A percentile compares a stretch with the other conserved stretches of the same genome.
phyloP scores from a whole-genome alignment of 1,140 invertebrate genomes.

The Limonius californicus region DNA sequence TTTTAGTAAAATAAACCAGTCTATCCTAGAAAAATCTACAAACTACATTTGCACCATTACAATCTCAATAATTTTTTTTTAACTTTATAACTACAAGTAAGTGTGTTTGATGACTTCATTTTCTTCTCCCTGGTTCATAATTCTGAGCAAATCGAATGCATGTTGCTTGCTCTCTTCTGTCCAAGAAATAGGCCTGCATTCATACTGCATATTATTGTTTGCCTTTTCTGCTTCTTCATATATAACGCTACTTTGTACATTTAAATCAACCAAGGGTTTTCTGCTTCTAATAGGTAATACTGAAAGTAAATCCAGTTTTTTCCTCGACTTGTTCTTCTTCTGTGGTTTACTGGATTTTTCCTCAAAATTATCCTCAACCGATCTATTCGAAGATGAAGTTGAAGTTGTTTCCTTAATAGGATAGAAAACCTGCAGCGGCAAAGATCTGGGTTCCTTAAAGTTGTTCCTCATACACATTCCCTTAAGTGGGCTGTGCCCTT shows the following conservation, averaged over 20 bases:
- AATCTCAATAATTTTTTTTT: too few relatives aligned
- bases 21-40: too few relatives aligned
- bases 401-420: neutral
- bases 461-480: constrained; percentile 15
- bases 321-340: constrained; percentile 7
- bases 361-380: too few relatives aligned
- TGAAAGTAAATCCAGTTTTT: neutral
- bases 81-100: neutral
- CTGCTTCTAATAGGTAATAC: neutral
- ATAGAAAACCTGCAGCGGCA: too few relatives aligned
- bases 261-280: neutral
- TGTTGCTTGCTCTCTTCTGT: constrained; percentile 49
- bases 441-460: too few relatives aligned
- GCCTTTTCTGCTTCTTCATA: neutral
- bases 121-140: constrained; percentile 42
- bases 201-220: neutral
- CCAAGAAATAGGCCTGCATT: constrained; percentile 39
- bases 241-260: neutral
- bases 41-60: too few relatives aligned
- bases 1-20: too few relatives aligned
- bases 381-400: constrained; percentile 17
- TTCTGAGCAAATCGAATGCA: constrained; percentile 49
- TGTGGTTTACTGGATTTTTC: constrained; percentile 20
- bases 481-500: constrained; percentile 42
- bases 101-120: constrained; percentile 14